Evolutionary conservation across 2,113 vertebrate genomes (phyloP).

Genomic region (Taxidea taxus): DNA sequence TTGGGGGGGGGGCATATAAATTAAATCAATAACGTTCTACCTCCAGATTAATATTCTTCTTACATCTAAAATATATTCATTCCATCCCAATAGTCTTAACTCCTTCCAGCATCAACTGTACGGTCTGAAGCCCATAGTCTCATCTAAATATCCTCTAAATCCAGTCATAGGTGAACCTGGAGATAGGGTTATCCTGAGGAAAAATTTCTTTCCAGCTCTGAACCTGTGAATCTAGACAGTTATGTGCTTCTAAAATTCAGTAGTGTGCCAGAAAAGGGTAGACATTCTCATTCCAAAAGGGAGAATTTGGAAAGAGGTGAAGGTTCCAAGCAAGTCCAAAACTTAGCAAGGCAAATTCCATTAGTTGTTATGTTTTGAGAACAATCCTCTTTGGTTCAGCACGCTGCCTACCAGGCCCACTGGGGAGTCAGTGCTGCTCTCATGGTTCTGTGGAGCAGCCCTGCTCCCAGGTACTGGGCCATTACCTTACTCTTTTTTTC

Average conservation of each 20-base stretch:
- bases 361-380: not conserved
- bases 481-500: not conserved
- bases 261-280: not conserved
- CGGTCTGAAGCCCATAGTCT: not conserved
- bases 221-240: not conserved
- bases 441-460: not conserved
- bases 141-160: not conserved
- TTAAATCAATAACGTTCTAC: not conserved
- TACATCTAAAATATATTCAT: not conserved
- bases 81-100: not conserved
- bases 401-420: not conserved
- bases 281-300: not conserved
- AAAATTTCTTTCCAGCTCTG: not conserved
- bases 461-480: not conserved
- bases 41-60: not conserved
- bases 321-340: not conserved
- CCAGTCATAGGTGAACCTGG: not conserved
- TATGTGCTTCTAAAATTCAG: not conserved
- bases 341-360: not conserved
- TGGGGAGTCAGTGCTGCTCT: not conserved
- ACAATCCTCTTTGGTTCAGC: not conserved
- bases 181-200: not conserved
- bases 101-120: not conserved
- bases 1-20: not conserved
- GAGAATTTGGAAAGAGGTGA: not conserved